These are phyloP conservation scores for Agrilus biguttatus DNA, from an alignment of 2,888 invertebrate genomes.

Conservation along the genomic window DNA sequence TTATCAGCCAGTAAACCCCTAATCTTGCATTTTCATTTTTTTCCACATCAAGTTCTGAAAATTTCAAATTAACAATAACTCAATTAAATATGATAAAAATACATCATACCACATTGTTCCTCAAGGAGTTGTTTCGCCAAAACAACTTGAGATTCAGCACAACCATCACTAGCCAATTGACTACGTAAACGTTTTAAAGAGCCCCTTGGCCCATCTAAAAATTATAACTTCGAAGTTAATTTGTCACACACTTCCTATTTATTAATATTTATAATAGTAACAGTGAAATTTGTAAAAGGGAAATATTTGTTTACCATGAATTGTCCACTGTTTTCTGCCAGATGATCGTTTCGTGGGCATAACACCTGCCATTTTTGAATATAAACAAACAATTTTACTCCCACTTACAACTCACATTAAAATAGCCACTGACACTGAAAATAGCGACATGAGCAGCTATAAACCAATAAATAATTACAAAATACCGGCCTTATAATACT, in stretches of 20 bases:
- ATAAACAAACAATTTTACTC: conserved; percentile 1
- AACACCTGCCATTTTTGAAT: conserved; percentile 36
- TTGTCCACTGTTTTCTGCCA: conserved; percentile 61
- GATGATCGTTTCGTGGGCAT: conserved; percentile 42
- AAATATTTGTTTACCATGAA: conserved; percentile 43
- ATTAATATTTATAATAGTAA: too few relatives aligned
- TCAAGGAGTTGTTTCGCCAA: conserved; percentile 71
- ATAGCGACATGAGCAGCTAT: too few relatives aligned
- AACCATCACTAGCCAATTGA: conserved; percentile 77
- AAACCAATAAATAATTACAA: too few relatives aligned
- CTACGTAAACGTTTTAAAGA: conserved; percentile 47
- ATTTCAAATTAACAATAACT: not conserved
- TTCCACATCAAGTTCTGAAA: conserved; percentile 49
- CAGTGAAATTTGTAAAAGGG: not conserved
- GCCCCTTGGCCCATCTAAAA: conserved; percentile 50
- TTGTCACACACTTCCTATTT: not conserved
- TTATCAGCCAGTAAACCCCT: conserved; percentile 83
- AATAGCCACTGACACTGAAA: too few relatives aligned
- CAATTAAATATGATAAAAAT: not conserved
- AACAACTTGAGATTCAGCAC: conserved; percentile 78
- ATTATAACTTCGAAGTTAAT: not conserved
- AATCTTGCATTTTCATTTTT: conserved; percentile 63
- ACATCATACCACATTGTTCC: conserved; percentile 53
- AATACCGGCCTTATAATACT: too few relatives aligned
- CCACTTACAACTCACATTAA: too few relatives aligned